phyloP scores from a whole-genome alignment of 2,888 invertebrate genomes.

The Meloe dianella region DNA sequence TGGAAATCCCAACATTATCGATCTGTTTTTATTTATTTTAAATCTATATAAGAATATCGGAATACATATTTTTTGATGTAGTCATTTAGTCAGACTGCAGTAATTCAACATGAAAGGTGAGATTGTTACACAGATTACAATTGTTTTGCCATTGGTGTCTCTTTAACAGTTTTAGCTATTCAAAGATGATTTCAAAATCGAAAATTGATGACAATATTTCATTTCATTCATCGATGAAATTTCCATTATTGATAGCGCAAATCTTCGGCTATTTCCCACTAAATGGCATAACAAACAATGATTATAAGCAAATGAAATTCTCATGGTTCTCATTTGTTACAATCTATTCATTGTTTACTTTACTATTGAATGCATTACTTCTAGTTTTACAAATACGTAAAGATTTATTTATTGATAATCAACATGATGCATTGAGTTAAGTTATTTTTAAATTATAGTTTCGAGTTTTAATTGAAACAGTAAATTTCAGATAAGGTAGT shows the following conservation, averaged over 20 bases:
- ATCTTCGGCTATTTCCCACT: conserved; percentile 22
- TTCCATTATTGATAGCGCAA: conserved; percentile 15
- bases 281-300: background rate
- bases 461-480: background rate
- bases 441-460: background rate
- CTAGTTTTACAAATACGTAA: background rate
- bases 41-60: too few relatives aligned
- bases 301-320: conserved; percentile 12
- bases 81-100: background rate
- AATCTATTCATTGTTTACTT: conserved; percentile 1
- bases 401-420: background rate
- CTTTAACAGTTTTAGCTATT: background rate
- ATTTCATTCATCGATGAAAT: conserved; percentile 15
- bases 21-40: too few relatives aligned
- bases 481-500: conserved; percentile 4
- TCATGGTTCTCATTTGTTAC: conserved; percentile 17
- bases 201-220: background rate
- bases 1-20: too few relatives aligned
- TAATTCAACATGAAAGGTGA: background rate
- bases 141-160: too few relatives aligned
- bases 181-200: background rate
- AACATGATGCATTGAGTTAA: background rate
- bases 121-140: background rate
- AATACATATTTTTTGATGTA: too few relatives aligned
- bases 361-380: background rate